These are phyloP conservation scores for Micropoecilia bifurca DNA, from an alignment of 2,797 vertebrate genomes.

Conservation along the genomic window DNA sequence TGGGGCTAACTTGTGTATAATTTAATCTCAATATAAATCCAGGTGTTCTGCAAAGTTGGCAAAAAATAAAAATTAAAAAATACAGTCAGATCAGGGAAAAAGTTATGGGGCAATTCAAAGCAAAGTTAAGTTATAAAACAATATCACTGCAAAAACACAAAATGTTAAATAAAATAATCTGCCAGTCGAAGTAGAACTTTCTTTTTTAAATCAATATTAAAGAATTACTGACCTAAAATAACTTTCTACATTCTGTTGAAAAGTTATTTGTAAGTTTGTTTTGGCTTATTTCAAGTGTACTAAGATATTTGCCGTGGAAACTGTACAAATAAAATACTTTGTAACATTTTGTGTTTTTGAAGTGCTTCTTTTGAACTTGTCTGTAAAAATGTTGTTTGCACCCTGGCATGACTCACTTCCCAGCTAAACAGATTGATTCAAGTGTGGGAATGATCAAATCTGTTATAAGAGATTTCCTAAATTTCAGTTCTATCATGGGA, in stretches of 20 bases:
- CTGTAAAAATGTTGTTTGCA: neutral
- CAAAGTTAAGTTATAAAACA: neutral
- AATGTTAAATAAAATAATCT: too few species aligned
- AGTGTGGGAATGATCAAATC: neutral
- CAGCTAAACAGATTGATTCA: neutral
- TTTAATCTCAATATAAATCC: neutral
- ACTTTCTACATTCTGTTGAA: too few species aligned
- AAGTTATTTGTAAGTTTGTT: too few species aligned
- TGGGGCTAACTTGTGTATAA: neutral
- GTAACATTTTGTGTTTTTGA: too few species aligned
- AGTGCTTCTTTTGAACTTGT: too few species aligned
- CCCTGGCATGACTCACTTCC: neutral
- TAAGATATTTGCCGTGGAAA: too few species aligned
- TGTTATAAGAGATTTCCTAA: conserved; percentile 22
- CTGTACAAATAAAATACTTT: too few species aligned
- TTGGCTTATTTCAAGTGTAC: too few species aligned
- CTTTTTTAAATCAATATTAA: too few species aligned
- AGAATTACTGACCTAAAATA: too few species aligned
- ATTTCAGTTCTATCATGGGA: conserved; percentile 14
- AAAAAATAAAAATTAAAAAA: neutral
- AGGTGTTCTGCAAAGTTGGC: neutral
- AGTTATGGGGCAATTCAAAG: neutral
- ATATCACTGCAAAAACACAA: neutral
- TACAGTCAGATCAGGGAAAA: neutral
- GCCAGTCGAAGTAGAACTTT: too few species aligned